Percentiles rank a stretch among this genome's conserved stretches.
These are phyloP conservation scores for Hydraecia micacea DNA, from an alignment of 2,888 invertebrate species.

Conservation along the genomic window DNA sequence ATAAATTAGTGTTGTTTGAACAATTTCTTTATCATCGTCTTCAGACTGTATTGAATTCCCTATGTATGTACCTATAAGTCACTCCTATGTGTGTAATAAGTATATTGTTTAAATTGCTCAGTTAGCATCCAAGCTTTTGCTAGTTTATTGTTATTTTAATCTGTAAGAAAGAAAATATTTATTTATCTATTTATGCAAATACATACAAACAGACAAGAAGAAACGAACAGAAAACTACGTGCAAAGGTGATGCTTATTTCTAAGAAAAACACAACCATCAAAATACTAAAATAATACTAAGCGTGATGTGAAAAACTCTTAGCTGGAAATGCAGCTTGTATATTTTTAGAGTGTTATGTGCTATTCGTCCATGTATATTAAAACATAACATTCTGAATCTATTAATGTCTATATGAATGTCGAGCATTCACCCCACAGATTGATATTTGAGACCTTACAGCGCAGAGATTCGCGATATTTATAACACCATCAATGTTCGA, in stretches of 20 bases:
- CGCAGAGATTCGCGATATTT: slow-evolving; percentile 27
- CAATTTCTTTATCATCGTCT: slow-evolving; percentile 5
- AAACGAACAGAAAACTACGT: background rate
- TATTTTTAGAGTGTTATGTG: slow-evolving; percentile 19
- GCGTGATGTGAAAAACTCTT: background rate
- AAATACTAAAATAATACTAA: background rate
- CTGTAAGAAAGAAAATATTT: background rate
- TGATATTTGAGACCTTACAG: slow-evolving; percentile 48
- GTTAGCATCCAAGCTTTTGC: background rate
- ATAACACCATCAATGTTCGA: slow-evolving; percentile 24
- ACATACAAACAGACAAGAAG: background rate
- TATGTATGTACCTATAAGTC: background rate
- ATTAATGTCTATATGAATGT: slow-evolving; percentile 46
- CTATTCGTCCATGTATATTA: slow-evolving; percentile 20
- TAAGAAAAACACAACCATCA: background rate
- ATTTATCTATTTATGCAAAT: background rate
- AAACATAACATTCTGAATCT: slow-evolving; percentile 39
- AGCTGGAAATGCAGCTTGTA: slow-evolving; percentile 8
- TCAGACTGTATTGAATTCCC: background rate
- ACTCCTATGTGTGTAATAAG: background rate
- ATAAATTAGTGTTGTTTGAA: background rate
- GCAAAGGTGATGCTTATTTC: background rate
- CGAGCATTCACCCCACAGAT: slow-evolving; percentile 57
- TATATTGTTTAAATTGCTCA: background rate
- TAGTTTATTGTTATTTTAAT: background rate